These are phyloP conservation scores for Dasyornis broadbenti DNA, from an alignment of 2,113 vertebrate genomes.

Conservation along the genomic window DNA sequence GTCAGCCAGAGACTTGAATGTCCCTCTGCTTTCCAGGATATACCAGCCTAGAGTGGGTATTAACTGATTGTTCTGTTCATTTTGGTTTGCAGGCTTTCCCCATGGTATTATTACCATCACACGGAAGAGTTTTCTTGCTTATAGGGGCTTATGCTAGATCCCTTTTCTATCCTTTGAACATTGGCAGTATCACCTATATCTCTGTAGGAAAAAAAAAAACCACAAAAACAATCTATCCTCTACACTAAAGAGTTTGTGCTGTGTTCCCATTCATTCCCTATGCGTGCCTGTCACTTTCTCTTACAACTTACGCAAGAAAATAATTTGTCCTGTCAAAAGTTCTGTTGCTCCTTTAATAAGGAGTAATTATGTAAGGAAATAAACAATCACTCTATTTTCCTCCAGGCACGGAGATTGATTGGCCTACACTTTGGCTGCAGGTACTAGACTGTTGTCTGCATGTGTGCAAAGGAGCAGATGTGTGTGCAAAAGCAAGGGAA, in stretches of 20 bases:
- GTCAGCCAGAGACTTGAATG: neutral
- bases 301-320: neutral
- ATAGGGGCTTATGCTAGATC: neutral
- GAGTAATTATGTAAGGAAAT: slow-evolving; percentile 33
- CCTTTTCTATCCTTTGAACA: neutral
- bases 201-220: neutral
- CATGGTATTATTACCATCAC: neutral
- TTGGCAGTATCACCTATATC: neutral
- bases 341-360: slow-evolving; percentile 37
- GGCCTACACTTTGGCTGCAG: neutral
- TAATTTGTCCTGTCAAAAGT: slow-evolving; percentile 14
- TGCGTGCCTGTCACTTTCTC: neutral
- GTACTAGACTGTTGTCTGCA: neutral
- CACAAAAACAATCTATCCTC: neutral
- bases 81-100: neutral
- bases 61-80: neutral
- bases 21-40: neutral
- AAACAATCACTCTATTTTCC: neutral
- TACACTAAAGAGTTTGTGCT: neutral
- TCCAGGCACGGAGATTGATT: neutral
- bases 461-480: neutral
- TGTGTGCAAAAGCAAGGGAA: neutral
- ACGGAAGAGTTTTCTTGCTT: neutral
- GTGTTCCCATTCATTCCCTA: neutral
- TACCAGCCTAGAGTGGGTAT: neutral